These are phyloP conservation scores for Patagioenas fasciata DNA, from an alignment of 2,113 vertebrate species.

Conservation along the genomic window DNA sequence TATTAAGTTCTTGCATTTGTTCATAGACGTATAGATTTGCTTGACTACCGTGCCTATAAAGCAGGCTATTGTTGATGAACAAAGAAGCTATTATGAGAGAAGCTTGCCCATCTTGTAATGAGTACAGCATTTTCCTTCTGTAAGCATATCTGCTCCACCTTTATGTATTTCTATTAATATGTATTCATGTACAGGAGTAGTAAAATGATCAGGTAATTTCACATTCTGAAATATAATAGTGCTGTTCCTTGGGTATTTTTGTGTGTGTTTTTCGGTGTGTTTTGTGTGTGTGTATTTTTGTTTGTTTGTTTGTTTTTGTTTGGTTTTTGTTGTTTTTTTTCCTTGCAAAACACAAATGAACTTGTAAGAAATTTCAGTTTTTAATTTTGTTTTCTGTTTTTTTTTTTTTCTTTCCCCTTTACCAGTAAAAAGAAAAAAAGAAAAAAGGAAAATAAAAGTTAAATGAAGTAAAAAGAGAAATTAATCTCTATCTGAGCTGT, in stretches of 20 bases:
- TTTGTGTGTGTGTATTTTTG: no score
- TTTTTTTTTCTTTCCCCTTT: rapidly evolving
- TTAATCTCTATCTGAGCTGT: background rate
- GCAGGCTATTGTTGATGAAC: background rate
- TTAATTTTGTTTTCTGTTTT: background rate
- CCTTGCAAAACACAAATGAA: background rate
- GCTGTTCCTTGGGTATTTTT: rapidly evolving
- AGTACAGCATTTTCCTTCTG: background rate
- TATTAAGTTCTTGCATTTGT: background rate
- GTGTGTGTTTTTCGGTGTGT: no score
- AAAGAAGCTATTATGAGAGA: background rate
- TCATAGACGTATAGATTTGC: background rate
- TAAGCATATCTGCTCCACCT: background rate
- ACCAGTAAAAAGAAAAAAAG: rapidly evolving
- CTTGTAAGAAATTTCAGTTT: background rate
- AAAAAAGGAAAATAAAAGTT: background rate
- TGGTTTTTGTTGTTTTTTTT: no score
- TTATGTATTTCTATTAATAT: background rate
- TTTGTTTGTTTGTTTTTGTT: background rate
- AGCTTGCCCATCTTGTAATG: background rate
- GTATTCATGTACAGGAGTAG: rapidly evolving
- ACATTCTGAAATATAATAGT: background rate
- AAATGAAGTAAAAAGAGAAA: background rate
- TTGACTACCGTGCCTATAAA: background rate
- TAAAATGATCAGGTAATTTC: background rate